Base-by-base conservation (phyloP, 2,797 vertebrate genomes). In the Danio aesculapii region DNA sequence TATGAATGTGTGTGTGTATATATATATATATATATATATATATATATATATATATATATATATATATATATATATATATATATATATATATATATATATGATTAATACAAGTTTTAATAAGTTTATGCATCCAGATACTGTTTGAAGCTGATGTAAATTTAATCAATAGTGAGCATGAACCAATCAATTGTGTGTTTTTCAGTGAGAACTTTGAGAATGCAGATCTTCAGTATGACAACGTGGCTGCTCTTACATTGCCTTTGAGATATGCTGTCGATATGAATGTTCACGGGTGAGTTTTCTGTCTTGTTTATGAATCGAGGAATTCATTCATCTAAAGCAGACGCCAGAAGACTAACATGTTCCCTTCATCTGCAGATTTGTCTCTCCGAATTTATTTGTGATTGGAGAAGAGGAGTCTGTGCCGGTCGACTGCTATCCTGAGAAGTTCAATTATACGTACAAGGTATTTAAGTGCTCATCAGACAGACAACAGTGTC, bases 251-350 rank as follows among this genome's bases (percentile, higher is more conserved):
- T 66, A 41, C 53, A 0, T 84, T 99, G 79, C 94, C 95, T 77
- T 94, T 98, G 2, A 97, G 93, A 91, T 95, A 98, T 0, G 97
- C 95, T 67, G 87, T 96, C 0, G 91, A 93, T 52, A 81, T 99
- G 62, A 92, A 92, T 79, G 84, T 94, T 85, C 95, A 97, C 0
- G 97, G 97, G 98, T 99, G 88, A 95, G 94, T 89, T 81, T 77
- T 41, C 0, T 50, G 50, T n/a, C 39, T 17, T 14, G 11, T 19
- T 57, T 41, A 17, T 17, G 19, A 39, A 64, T 17, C 44, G 41
- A 12, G 4, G 41, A 64, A 16, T 16, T 6, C 8, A 44, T 41
- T 2, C 47, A 8, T 49, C 47, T 19, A 77, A 30, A 41, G 41
- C 19, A 5, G n/a, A 53, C 30, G 6, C 44, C 3, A 0, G 11